These are phyloP conservation scores for Mormyrus iriodes DNA, from an alignment of 2,113 vertebrate species.

Conservation along the genomic window DNA sequence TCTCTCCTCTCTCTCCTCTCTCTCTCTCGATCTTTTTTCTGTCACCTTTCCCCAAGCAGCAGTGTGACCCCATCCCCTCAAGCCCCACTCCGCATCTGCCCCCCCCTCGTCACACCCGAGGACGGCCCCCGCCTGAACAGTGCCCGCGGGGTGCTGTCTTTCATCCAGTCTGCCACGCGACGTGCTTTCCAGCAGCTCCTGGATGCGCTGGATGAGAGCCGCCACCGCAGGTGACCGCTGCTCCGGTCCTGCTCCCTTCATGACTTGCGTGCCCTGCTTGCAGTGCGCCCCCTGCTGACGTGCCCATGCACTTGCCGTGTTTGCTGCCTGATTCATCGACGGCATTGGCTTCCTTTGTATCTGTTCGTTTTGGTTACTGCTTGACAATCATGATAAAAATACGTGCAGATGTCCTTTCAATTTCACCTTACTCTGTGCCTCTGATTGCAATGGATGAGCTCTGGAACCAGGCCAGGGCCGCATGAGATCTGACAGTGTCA, in stretches of 20 bases:
- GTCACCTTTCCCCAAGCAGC: conserved; percentile 67
- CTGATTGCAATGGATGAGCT: neutral
- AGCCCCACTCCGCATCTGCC: conserved; percentile 73
- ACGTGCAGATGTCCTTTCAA: neutral
- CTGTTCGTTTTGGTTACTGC: neutral
- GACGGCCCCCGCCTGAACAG: conserved; percentile 83
- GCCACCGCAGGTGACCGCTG: conserved; percentile 81
- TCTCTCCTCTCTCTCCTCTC: neutral
- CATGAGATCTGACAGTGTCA: neutral
- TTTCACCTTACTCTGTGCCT: neutral
- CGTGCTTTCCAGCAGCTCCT: conserved; percentile 98
- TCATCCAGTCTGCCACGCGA: conserved; percentile 95
- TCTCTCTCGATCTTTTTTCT: conserved; percentile 55
- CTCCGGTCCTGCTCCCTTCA: neutral
- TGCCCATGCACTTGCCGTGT: neutral
- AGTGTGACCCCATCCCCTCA: conserved; percentile 81
- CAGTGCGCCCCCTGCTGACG: neutral
- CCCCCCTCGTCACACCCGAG: conserved; percentile 57
- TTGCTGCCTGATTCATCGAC: neutral
- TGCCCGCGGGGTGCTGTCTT: conserved; percentile 90
- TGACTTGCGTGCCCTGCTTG: neutral
- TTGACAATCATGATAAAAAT: neutral
- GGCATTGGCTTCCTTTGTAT: neutral
- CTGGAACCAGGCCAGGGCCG: neutral
- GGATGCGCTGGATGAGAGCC: conserved; percentile 95